Percentiles rank a stretch among this genome's conserved stretches.
Evolutionary conservation across 2,888 invertebrate genomes (phyloP).

Genomic region (Idaea dimidiata): DNA sequence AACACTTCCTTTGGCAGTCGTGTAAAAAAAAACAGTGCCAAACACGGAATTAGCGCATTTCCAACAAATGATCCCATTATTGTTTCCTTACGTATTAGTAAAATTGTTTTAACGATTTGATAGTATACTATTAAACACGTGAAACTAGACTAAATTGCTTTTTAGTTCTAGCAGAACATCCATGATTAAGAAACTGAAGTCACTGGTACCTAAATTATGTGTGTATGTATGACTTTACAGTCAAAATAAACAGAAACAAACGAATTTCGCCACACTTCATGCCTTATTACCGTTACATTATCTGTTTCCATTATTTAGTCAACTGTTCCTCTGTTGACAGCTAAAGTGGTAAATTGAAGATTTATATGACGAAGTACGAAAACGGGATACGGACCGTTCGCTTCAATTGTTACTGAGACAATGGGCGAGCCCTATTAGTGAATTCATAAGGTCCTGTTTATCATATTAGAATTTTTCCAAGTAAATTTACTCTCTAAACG

Average conservation of each 20-base stretch:
- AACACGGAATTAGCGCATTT: no score
- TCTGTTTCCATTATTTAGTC: slow-evolving; percentile 63
- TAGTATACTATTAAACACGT: no score
- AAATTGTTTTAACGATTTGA: no score
- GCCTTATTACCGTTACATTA: slow-evolving; percentile 53
- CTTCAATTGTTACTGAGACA: slow-evolving; percentile 26
- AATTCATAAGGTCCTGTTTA: neutral
- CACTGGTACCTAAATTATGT: no score
- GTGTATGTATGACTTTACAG: slow-evolving; percentile 15
- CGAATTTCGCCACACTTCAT: slow-evolving; percentile 42
- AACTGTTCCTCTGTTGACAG: slow-evolving; percentile 54
- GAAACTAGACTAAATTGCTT: no score
- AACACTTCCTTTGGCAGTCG: no score
- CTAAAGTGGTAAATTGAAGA: slow-evolving; percentile 60
- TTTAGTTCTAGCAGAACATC: no score
- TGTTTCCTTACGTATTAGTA: no score
- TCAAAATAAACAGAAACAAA: slow-evolving; percentile 30
- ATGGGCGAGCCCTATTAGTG: neutral
- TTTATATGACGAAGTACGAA: slow-evolving; percentile 44
- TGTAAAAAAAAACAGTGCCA: no score
- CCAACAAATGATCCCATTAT: no score
- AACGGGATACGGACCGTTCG: slow-evolving; percentile 41
- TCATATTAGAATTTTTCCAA: neutral
- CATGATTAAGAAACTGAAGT: no score
- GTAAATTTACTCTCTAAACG: neutral